These are phyloP conservation scores for Eclectus roratus DNA, from an alignment of 2,113 vertebrate genomes.

Conservation along the genomic window DNA sequence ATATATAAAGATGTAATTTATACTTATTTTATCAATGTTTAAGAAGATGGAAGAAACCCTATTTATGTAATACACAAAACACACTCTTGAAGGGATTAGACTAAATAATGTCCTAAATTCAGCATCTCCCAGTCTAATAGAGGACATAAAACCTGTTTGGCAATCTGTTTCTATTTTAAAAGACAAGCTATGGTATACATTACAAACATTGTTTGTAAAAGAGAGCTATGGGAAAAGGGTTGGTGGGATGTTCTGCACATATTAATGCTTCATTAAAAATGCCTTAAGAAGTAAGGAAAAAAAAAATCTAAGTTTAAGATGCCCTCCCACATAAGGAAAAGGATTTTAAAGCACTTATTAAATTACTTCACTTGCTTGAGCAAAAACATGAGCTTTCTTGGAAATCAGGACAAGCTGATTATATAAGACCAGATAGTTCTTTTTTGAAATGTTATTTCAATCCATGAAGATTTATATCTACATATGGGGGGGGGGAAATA, in stretches of 20 bases:
- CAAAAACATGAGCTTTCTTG: slow-evolving; percentile 75
- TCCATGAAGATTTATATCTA: slow-evolving; percentile 26
- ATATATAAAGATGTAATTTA: slow-evolving; percentile 1
- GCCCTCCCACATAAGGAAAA: slow-evolving; percentile 70
- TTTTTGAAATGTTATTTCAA: slow-evolving; percentile 51
- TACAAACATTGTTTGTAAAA: slow-evolving; percentile 44
- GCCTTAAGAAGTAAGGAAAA: slow-evolving; percentile 52
- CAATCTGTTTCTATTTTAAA: slow-evolving; percentile 64
- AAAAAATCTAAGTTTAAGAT: slow-evolving; percentile 58
- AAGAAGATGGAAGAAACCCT: slow-evolving; percentile 46
- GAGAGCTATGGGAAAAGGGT: slow-evolving; percentile 30
- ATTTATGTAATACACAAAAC: slow-evolving; percentile 41
- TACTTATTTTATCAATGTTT: neutral
- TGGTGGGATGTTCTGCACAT: slow-evolving; percentile 56
- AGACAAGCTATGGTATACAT: slow-evolving; percentile 46
- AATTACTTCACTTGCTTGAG: slow-evolving; percentile 72
- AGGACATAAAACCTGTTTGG: slow-evolving; percentile 52
- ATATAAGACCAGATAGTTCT: slow-evolving; percentile 56
- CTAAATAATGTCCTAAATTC: slow-evolving; percentile 63
- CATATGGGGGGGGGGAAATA: neutral
- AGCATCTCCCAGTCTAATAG: slow-evolving; percentile 57
- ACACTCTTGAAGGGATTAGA: slow-evolving; percentile 50
- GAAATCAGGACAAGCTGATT: slow-evolving; percentile 71
- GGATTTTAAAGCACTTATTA: slow-evolving; percentile 74
- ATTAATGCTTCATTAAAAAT: slow-evolving; percentile 69